Base-by-base conservation (phyloP, 53 echinoderm and acorn worm genomes). In the Hippasteria phrygiana region DNA sequence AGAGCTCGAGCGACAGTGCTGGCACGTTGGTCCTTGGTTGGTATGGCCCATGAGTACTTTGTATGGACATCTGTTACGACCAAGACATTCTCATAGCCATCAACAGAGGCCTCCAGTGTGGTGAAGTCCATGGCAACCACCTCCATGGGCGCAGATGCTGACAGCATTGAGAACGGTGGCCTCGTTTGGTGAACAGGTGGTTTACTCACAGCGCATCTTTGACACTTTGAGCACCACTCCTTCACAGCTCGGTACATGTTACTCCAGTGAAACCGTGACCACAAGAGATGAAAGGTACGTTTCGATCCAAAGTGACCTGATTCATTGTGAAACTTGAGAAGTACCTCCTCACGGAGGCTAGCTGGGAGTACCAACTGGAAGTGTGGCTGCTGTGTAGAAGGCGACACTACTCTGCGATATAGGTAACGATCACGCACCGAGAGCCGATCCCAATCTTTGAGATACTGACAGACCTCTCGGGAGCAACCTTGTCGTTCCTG, bases 211-310 rank as follows among this genome's bases (percentile, higher is more conserved):
- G 75, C 43, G 43, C 93, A 89, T 12, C 83, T 46, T 59, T 86
- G 85, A 77, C 93, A 89, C 1, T 47, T 74, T 1, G 77, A 31
- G 43, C 89, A 90, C 16, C 62, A 42, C n/a, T 89, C 66, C 42
- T 83, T 72, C 2, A 89, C 71, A 31, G 53, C 42, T 0, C 11
- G 16, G 24, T 65, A 40, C 93, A 93, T 87, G 37, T 24, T 56
- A 7, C 87, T 90, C 93, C 93, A 93, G 74, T 93, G 88, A 69
- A 93, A 93, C 10, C 80, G 50, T 5, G 78, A 38, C 16, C 93
- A 76, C 18, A 90, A 40, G 4, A 93, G 80, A 47, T 80, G 90
- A 8, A 87, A 63, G 2, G 93, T 93, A 2, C 93, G 70, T 2
- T 93, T 90, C 13, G 55, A 5, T 2, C 93, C 78, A 40, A 85